A percentile compares a stretch with the other conserved stretches of the same genome.
Evolutionary conservation across 2,797 vertebrate genomes (phyloP).

Genomic region (Lacerta viridis): DNA sequence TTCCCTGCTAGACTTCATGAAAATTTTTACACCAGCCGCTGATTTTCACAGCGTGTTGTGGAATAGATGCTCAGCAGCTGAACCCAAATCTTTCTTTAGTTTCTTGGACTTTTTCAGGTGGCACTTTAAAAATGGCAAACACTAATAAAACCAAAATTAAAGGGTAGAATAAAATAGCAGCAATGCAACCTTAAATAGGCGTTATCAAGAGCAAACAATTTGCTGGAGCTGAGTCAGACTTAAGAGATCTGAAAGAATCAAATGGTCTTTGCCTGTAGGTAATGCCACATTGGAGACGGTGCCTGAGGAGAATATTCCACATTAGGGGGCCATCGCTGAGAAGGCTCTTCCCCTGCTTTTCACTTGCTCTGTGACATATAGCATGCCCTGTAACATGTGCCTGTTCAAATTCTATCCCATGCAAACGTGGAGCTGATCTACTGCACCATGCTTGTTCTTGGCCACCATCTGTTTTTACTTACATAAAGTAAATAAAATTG

Average conservation of each 20-base stretch:
- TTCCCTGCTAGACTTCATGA: not conserved
- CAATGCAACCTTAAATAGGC: not conserved
- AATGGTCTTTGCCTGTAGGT: not conserved
- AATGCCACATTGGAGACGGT: not conserved
- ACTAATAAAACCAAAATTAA: not conserved
- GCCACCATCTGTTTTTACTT: not conserved
- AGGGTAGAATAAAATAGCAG: not conserved
- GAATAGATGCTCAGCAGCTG: not conserved
- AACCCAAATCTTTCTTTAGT: not conserved
- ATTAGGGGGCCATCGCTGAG: not conserved
- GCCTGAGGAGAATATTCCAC: not conserved
- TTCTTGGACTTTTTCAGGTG: not conserved
- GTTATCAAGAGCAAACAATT: not conserved
- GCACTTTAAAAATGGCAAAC: not conserved
- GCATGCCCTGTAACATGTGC: too few species aligned
- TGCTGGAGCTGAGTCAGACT: not conserved
- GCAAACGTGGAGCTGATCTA: not conserved
- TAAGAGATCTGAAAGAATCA: too few species aligned
- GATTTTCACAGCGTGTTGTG: not conserved
- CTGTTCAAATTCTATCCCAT: too few species aligned
- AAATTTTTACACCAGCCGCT: not conserved
- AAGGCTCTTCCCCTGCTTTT: not conserved
- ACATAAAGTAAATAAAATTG: too few species aligned
- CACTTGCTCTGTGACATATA: not conserved
- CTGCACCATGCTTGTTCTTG: not conserved